A percentile compares a stretch with the other conserved stretches of the same genome.
Conservation (phyloP, 2,888 invertebrate genomes). For the Platypus cylindrus region DNA sequence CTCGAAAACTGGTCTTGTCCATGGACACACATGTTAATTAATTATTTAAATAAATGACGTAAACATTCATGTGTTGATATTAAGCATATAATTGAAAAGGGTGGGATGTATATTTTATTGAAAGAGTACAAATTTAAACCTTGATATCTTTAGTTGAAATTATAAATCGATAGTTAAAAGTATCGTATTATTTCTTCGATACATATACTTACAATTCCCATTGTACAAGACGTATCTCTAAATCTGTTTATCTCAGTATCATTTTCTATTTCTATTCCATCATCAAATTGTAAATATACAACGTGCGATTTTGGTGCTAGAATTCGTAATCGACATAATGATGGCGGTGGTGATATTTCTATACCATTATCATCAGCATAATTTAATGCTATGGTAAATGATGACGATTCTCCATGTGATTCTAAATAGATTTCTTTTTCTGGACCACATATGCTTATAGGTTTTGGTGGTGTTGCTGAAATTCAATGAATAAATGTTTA, state of each 20-base stretch:
- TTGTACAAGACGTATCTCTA: conserved; percentile 19
- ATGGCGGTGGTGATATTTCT: conserved; percentile 1
- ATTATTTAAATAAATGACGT: too few species aligned
- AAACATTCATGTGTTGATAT: too few species aligned
- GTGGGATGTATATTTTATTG: too few species aligned
- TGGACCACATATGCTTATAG: conserved; percentile 19
- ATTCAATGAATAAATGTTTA: conserved; percentile 1
- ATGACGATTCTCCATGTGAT: conserved; percentile 19
- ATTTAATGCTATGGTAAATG: conserved; percentile 19
- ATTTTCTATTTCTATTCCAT: conserved; percentile 12
- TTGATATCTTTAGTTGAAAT: too few species aligned
- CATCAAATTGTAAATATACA: conserved; percentile 24
- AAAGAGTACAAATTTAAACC: too few species aligned
- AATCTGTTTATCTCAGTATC: conserved; percentile 4
- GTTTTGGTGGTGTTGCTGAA: conserved; percentile 7
- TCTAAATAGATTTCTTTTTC: conserved; percentile 18
- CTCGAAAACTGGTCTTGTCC: too few species aligned
- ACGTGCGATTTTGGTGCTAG: conserved; percentile 26
- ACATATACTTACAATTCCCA: conserved; percentile 27
- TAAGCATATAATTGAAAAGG: too few species aligned
- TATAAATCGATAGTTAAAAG: too few species aligned
- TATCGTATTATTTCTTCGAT: too few species aligned
- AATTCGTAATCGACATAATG: conserved; percentile 22
- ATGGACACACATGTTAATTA: too few species aligned
- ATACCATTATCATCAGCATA: conserved; percentile 10